These are phyloP conservation scores for Bufo bufo DNA, from an alignment of 2,113 vertebrate genomes.

Conservation along the genomic window DNA sequence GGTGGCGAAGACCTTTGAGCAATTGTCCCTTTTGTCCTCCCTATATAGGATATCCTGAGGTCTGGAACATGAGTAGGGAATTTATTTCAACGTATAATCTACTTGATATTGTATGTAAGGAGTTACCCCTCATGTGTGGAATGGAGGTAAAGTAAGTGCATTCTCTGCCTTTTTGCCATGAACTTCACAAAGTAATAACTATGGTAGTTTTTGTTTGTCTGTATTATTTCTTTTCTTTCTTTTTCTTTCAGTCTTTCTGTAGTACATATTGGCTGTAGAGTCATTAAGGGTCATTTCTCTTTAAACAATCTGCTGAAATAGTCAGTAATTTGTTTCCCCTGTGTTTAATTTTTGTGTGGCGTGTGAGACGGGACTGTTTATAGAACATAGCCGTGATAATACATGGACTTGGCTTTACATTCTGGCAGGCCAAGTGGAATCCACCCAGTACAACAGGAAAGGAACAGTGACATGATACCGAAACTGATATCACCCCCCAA, in stretches of 20 bases:
- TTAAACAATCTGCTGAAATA: slow-evolving; percentile 51
- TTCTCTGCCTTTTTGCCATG: too few relatives aligned
- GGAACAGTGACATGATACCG: slow-evolving; percentile 51
- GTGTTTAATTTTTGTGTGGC: slow-evolving; percentile 51
- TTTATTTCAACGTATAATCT: too few relatives aligned
- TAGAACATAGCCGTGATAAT: slow-evolving; percentile 52
- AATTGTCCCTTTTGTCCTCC: too few relatives aligned
- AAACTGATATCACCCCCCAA: slow-evolving; percentile 49
- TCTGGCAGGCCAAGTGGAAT: slow-evolving; percentile 49
- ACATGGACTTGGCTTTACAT: slow-evolving; percentile 49
- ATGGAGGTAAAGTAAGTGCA: too few relatives aligned
- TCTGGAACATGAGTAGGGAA: too few relatives aligned
- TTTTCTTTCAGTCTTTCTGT: neutral
- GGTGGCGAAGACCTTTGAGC: too few relatives aligned
- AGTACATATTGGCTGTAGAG: neutral
- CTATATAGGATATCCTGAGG: too few relatives aligned
- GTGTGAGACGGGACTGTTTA: slow-evolving; percentile 54
- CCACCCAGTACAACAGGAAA: slow-evolving; percentile 54
- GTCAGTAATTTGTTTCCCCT: slow-evolving; percentile 45
- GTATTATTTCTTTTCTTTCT: neutral
- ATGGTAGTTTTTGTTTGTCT: too few relatives aligned
- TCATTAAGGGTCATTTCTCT: slow-evolving; percentile 41
- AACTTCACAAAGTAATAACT: too few relatives aligned
- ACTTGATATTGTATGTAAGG: too few relatives aligned
- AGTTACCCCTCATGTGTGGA: too few relatives aligned